Base-by-base conservation (phyloP, 35 echinoderm and acorn worm genomes). In the Ophioderma brevispina region DNA sequence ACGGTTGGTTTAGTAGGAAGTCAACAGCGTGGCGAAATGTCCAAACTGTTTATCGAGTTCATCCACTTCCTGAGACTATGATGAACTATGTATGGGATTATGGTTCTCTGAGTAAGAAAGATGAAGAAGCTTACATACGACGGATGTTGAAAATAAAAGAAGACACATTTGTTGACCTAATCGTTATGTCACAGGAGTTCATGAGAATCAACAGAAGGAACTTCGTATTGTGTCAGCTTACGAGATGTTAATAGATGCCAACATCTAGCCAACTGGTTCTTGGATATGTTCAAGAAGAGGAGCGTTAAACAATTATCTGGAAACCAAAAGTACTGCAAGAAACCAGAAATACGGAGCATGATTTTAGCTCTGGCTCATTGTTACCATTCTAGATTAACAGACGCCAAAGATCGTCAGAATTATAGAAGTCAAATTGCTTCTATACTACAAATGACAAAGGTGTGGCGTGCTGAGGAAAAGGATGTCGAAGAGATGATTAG, bases 31-130 rank as follows among this genome's bases (percentile, higher is more conserved):
- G 85, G 78, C 39, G 85, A 87, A 75, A 31, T 76, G 85, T 87
- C 85, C 4, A 87, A 87, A 75, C 75, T 87, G 17, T 87, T 55
- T 87, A 87, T 52, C 63, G 85, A 31, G 85, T 87, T 37, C 63
- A 87, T 77, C 85, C 85, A 14, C 85, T 87, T 37, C 85, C 85
- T 39, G 85, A 87, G 75, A 75, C 85, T 2, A 76, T 87, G 85
- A 87, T 87, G 85, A 75, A 87, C 18, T 87, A 41, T 87, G 85
- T 87, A 0, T 87, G 85, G 85, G 85, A 87, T 40, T 87, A 87
- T 87, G 85, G 85, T 3, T 64, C 85, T 13, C 85, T 87, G 14
- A 31, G 78, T 30, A 75, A 64, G 75, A 78, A 77, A 32, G 85
- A 87, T 78, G 85, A 87, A 40, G 70, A 87, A 87, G 85, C 85